These are phyloP conservation scores for Meloe dianella DNA, from an alignment of 2,888 invertebrate species.

Conservation along the genomic window DNA sequence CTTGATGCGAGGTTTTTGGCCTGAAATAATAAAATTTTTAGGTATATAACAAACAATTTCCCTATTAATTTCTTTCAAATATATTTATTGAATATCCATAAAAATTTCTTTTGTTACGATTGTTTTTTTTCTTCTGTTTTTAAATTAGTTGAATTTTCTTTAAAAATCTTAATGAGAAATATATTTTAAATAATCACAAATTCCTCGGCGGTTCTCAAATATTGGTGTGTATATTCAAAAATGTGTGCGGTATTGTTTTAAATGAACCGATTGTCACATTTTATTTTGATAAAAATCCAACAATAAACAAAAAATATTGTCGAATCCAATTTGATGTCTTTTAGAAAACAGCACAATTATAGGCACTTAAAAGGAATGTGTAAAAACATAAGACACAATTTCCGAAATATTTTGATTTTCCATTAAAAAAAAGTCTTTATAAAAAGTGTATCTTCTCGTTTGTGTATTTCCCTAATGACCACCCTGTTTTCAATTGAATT, in stretches of 20 bases:
- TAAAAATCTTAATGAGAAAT: conserved; percentile 36
- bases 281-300: conserved; percentile 36
- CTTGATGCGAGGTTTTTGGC: conserved; percentile 59
- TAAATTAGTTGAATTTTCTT: conserved; percentile 20
- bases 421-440: conserved; percentile 15
- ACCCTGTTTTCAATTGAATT: conserved; percentile 32
- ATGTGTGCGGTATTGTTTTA: neutral
- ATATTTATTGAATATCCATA: conserved; percentile 52
- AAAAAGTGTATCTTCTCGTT: conserved; percentile 20
- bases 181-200: conserved; percentile 52
- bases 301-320: conserved; percentile 43
- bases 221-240: neutral
- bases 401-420: conserved; percentile 29
- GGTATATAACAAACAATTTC: conserved; percentile 56
- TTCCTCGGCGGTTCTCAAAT: conserved; percentile 38
- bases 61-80: conserved; percentile 47
- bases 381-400: conserved; percentile 41
- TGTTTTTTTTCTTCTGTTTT: conserved; percentile 29
- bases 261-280: conserved; percentile 49
- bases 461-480: conserved; percentile 30
- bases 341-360: conserved; percentile 38
- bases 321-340: conserved; percentile 35
- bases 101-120: conserved; percentile 37
- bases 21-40: conserved; percentile 56
- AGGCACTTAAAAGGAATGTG: conserved; percentile 52